phyloP scores from a whole-genome alignment of 1,140 invertebrate genomes.

The Megathymus violae region DNA sequence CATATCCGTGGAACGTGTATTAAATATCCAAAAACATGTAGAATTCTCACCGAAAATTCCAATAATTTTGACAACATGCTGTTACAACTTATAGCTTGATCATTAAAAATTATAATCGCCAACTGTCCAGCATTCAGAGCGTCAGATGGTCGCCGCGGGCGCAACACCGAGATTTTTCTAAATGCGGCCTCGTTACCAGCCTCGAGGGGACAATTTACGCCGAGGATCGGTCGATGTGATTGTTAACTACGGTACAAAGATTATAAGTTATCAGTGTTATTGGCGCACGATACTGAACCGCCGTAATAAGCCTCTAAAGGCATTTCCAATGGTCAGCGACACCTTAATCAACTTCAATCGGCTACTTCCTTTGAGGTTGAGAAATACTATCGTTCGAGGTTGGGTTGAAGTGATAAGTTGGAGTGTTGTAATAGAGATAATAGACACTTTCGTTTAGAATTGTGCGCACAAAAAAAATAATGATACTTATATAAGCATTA shows the following conservation, averaged over 20 bases:
- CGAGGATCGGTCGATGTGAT: conserved; percentile 63
- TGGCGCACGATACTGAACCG: conserved; percentile 54
- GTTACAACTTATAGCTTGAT: conserved; percentile 10
- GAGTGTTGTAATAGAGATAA: not conserved
- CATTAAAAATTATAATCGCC: conserved; percentile 13
- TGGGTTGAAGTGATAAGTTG: not conserved
- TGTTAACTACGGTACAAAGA: conserved; percentile 72
- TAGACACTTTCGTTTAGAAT: no score
- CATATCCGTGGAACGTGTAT: no score
- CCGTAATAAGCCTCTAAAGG: conserved; percentile 29
- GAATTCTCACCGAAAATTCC: not conserved
- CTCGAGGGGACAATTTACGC: conserved; percentile 75
- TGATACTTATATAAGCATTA: no score
- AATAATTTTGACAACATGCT: conserved; percentile 15
- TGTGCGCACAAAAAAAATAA: no score
- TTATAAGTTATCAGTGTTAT: conserved; percentile 73
- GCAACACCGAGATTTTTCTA: conserved; percentile 41
- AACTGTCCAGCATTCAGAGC: conserved; percentile 16
- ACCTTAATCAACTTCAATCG: conserved; percentile 18
- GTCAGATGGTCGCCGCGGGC: conserved; percentile 32
- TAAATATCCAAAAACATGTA: not conserved
- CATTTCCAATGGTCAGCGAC: conserved; percentile 4
- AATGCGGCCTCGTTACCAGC: conserved; percentile 39
- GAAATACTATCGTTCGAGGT: conserved; percentile 2
- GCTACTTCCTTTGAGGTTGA: conserved; percentile 25